These are phyloP conservation scores for Drosophila truncata DNA, from an alignment of 1,140 invertebrate genomes.

Conservation along the genomic window DNA sequence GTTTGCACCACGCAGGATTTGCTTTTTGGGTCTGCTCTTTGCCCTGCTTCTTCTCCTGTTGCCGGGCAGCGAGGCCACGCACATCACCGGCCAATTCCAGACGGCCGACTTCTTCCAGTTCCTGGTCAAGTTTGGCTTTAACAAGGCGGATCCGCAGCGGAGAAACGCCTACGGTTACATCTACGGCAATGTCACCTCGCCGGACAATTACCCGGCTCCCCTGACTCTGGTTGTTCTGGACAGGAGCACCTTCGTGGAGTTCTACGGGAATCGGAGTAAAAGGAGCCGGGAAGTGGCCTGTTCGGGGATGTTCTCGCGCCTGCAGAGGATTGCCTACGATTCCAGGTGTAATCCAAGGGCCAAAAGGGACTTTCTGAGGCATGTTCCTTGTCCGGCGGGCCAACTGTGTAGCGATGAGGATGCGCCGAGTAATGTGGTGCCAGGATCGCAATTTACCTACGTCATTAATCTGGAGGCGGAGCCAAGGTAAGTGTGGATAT, in stretches of 20 bases:
- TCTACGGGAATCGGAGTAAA: conserved; percentile 90
- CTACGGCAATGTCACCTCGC: conserved; percentile 96
- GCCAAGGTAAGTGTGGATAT: conserved; percentile 89
- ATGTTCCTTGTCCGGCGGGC: conserved; percentile 93
- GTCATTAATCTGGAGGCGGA: conserved; percentile 94
- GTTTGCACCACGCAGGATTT: conserved; percentile 28
- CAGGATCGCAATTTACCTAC: conserved; percentile 96
- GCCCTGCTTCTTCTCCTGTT: conserved; percentile 18
- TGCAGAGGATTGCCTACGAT: conserved; percentile 94
- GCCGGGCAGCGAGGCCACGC: conserved; percentile 50
- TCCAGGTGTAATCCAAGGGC: conserved; percentile 90
- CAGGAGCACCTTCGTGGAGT: conserved; percentile 94
- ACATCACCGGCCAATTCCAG: conserved; percentile 87
- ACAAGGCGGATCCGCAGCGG: conserved; percentile 94
- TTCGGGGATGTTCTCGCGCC: conserved; percentile 93
- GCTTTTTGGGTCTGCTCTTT: conserved; percentile 23
- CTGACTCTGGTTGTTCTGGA: conserved; percentile 95
- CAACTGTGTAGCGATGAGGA: conserved; percentile 95
- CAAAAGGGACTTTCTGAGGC: conserved; percentile 94
- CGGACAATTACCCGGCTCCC: conserved; percentile 88
- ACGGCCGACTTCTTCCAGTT: conserved; percentile 95
- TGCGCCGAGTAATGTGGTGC: conserved; percentile 92
- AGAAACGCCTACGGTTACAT: conserved; percentile 94
- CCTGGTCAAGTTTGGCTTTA: conserved; percentile 97
- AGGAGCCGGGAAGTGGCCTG: conserved; percentile 88